Percentiles rank a stretch among this genome's conserved stretches.
These are phyloP conservation scores for Pogonophryne albipinna DNA, from an alignment of 2,797 vertebrate genomes.

Conservation along the genomic window DNA sequence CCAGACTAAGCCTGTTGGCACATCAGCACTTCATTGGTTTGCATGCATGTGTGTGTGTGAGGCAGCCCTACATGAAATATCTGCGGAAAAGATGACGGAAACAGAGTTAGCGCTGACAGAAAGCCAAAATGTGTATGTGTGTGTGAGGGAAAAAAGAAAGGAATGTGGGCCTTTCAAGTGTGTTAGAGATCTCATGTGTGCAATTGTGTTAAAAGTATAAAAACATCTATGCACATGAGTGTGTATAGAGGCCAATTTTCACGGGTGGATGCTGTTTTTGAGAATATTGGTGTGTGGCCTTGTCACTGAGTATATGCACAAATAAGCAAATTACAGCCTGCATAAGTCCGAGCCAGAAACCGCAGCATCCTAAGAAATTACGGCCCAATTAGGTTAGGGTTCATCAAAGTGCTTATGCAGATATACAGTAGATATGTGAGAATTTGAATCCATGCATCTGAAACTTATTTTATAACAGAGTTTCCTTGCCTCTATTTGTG, in stretches of 20 bases:
- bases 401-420: no score
- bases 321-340: neutral
- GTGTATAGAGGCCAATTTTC: neutral
- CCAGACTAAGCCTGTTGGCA: slow-evolving; percentile 64
- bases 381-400: no score
- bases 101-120: slow-evolving; percentile 32
- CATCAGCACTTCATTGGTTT: slow-evolving; percentile 56
- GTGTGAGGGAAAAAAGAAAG: neutral
- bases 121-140: slow-evolving; percentile 27
- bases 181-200: neutral
- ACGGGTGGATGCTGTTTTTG: neutral
- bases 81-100: slow-evolving; percentile 60
- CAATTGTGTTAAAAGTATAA: neutral
- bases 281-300: neutral
- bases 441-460: neutral
- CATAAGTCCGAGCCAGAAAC: no score
- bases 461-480: neutral
- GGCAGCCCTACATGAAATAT: slow-evolving; percentile 38
- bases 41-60: slow-evolving; percentile 6
- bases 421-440: neutral
- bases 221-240: neutral
- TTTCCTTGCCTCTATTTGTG: neutral
- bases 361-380: no score
- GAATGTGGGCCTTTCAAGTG: slow-evolving; percentile 7
- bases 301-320: neutral